phyloP scores from a whole-genome alignment of 2,113 vertebrate genomes.

The Campylomormyrus tamandua region DNA sequence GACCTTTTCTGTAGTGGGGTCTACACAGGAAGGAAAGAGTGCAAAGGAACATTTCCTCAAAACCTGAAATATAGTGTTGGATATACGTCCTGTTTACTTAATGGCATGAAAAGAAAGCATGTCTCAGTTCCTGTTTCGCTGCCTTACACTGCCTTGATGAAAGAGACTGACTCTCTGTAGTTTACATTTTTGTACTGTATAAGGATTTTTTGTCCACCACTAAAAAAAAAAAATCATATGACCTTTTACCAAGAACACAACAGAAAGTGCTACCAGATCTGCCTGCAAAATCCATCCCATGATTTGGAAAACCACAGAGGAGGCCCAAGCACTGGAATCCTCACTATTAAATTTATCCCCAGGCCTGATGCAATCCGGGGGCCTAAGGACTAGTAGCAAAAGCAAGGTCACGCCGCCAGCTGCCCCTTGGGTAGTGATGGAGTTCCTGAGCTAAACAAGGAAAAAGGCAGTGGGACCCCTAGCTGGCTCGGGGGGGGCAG shows the following conservation, averaged over 20 bases:
- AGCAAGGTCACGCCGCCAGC: too few relatives aligned
- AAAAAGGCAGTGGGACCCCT: background rate
- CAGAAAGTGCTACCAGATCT: background rate
- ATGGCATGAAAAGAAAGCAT: background rate
- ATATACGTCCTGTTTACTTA: background rate
- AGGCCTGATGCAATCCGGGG: background rate
- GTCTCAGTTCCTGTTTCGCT: background rate
- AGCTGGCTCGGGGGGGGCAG: background rate
- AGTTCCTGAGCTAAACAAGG: background rate
- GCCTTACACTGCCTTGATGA: background rate
- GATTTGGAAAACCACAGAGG: background rate
- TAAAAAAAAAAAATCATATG: background rate
- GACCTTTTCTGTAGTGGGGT: background rate
- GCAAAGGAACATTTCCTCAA: background rate
- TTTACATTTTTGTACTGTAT: background rate
- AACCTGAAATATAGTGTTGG: background rate
- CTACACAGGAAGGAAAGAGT: background rate
- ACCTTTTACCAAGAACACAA: background rate
- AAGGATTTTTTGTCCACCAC: background rate
- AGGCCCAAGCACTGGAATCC: too few relatives aligned
- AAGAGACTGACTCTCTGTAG: background rate
- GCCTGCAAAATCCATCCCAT: background rate
- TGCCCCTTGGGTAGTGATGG: background rate
- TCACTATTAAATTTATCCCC: too few relatives aligned
- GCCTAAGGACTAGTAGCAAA: background rate